Percentiles rank a stretch among this genome's conserved stretches.
These are phyloP conservation scores for Rhagoletis pomonella DNA, from an alignment of 1,140 invertebrate genomes.

Conservation along the genomic window DNA sequence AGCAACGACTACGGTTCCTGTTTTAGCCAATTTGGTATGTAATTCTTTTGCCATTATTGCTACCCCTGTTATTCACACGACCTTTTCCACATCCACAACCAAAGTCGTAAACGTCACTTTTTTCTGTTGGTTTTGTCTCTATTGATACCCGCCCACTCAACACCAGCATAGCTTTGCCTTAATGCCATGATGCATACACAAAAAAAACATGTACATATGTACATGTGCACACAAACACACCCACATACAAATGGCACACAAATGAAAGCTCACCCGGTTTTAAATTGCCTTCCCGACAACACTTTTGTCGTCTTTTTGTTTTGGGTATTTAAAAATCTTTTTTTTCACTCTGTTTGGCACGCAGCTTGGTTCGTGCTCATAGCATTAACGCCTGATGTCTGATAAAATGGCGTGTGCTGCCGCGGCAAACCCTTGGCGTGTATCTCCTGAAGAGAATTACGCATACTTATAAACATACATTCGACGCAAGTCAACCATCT, in stretches of 20 bases:
- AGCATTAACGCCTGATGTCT: conserved; percentile 46
- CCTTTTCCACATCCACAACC: conserved; percentile 50
- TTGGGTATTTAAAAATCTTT: not conserved
- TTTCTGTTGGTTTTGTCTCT: conserved; percentile 18
- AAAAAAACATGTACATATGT: not conserved
- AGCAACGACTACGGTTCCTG: conserved; percentile 73
- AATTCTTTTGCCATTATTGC: conserved; percentile 73
- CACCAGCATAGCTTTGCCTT: not conserved
- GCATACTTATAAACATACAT: not conserved
- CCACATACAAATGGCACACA: not conserved
- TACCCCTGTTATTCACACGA: conserved; percentile 55
- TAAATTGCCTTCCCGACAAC: conserved; percentile 10
- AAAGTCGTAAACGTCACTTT: conserved; percentile 3
- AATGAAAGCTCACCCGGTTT: conserved; percentile 1
- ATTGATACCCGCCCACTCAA: conserved; percentile 38
- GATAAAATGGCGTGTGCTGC: conserved; percentile 39
- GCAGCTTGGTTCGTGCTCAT: conserved; percentile 30
- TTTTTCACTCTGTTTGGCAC: conserved; percentile 43
- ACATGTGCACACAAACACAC: not conserved
- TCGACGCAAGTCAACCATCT: conserved; percentile 38
- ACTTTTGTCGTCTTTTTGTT: conserved; percentile 26
- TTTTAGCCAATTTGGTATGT: conserved; percentile 73
- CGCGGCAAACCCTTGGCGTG: conserved; percentile 34
- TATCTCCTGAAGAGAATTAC: not conserved
- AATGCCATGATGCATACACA: conserved; percentile 30